Evolutionary conservation across 2,888 invertebrate genomes (phyloP).

Genomic region (Pristionchus fissidentatus): DNA sequence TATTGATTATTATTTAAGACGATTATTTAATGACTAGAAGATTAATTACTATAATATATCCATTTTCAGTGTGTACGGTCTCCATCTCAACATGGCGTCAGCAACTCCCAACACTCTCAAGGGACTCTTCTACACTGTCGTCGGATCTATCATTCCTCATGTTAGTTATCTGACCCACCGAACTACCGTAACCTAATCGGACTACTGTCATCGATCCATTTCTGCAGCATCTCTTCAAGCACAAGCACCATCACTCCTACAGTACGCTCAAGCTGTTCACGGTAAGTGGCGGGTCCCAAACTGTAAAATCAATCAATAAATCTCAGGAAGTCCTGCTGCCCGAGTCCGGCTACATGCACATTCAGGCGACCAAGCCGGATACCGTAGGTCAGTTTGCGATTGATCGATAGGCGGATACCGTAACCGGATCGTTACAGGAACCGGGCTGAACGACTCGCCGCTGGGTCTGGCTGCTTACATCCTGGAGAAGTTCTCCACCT

Average conservation of each 20-base stretch:
- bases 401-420: neutral
- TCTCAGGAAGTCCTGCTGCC: constrained; percentile 66
- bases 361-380: constrained; percentile 91
- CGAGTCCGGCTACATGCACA: constrained; percentile 81
- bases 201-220: neutral
- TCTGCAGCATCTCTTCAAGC: constrained; percentile 27
- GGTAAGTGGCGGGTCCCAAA: neutral
- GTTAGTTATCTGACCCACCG: neutral
- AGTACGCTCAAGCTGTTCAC: neutral
- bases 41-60: neutral
- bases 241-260: constrained; percentile 16
- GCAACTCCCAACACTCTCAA: neutral
- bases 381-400: constrained; percentile 82
- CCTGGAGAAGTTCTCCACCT: constrained; percentile 88
- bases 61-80: constrained; percentile 4
- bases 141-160: constrained; percentile 28
- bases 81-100: constrained; percentile 34
- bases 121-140: neutral
- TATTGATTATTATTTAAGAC: no score
- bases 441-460: constrained; percentile 85
- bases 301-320: neutral
- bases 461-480: constrained; percentile 90
- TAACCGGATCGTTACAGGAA: constrained; percentile 78
- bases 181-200: neutral
- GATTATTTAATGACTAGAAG: neutral